Base-by-base conservation (phyloP, 2,113 vertebrate species). In the Thunnus maccoyii region DNA sequence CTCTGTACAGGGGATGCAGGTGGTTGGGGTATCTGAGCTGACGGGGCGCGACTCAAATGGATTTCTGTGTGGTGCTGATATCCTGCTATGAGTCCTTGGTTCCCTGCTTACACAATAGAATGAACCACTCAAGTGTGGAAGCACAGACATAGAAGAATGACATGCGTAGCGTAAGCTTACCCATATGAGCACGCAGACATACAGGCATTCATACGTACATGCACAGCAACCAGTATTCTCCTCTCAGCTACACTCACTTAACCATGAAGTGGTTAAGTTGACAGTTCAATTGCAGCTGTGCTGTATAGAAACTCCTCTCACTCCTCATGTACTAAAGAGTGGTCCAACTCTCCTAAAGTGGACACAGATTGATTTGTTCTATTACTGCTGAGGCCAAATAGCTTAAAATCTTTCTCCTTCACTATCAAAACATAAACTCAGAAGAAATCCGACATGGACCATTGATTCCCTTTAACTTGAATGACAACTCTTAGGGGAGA, bases 221-320 rank as follows among this genome's bases (percentile, higher is more conserved):
- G 20, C 80, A 67, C 81, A 76, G 10, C 62, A 65, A 75, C 60
- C 52, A 71, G 68, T 18, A 78, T 71, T 64, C 71, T 83, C 86
- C 72, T 80, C 82, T 79, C 71, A 51, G 83, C 69, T 80, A 61
- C 82, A 82, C 86, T 91, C 82, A 88, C 86, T 92, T 93, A 93
- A 88, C 85, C 92, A 86, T 90, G 76, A 89, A 85, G 88, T 86
- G 80, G 50, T 92, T 86, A 85, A 88, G 85, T 86, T 94, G 94
- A 91, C 93, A 80, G 89, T 89, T 94, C 90, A 94, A 91, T 94
- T 83, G 83, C 80, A 78, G 79, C 80, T 75, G 16, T 76, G 58
- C 47, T 67, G 15, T 91, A 72, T 60, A 83, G 75, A 82, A 76
- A 63, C 58, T 27, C 17, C 66, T 68, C 74, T 80, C 50, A 12